A percentile compares a stretch with the other conserved stretches of the same genome.
phyloP scores from a whole-genome alignment of 2,113 vertebrate genomes.

The Lynx canadensis region DNA sequence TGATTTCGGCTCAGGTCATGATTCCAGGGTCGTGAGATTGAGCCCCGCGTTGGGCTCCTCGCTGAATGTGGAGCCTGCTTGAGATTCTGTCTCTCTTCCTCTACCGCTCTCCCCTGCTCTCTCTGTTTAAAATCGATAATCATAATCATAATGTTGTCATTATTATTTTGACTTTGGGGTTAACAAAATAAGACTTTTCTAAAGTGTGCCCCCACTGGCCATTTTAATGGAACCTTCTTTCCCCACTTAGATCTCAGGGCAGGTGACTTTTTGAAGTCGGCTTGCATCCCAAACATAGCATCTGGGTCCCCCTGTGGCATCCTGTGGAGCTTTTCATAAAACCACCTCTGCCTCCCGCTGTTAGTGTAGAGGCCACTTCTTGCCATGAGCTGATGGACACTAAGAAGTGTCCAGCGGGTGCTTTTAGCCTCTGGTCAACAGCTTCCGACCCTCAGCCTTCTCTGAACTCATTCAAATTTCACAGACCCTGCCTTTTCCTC shows the following conservation, averaged over 20 bases:
- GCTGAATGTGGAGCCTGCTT: no score
- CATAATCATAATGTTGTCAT: not conserved
- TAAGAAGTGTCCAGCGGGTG: not conserved
- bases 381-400: accelerated
- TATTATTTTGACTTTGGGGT: not conserved
- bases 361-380: not conserved
- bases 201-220: not conserved
- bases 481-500: not conserved
- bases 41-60: no score
- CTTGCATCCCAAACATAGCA: not conserved
- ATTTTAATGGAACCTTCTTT: not conserved
- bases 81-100: no score
- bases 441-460: not conserved
- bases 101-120: no score
- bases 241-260: not conserved
- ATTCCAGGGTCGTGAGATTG: no score
- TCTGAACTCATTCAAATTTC: not conserved
- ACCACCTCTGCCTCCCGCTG: no score
- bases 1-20: no score
- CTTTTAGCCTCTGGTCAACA: no score
- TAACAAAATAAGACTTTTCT: not conserved
- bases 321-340: not conserved
- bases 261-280: not conserved
- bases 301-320: accelerated
- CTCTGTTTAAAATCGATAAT: no score